Evolutionary conservation across 2,797 vertebrate species (phyloP).

Genomic region (Liasis olivaceus): DNA sequence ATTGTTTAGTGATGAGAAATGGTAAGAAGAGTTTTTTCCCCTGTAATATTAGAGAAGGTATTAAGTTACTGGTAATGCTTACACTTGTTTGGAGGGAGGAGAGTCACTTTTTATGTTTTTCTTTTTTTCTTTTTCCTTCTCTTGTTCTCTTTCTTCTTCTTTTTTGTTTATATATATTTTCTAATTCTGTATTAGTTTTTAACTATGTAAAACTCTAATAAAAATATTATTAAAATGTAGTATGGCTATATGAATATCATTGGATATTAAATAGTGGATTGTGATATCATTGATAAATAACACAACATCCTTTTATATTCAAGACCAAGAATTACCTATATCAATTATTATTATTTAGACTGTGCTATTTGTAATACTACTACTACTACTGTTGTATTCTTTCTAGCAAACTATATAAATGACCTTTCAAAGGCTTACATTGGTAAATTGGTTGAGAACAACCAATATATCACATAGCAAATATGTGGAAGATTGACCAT

Average conservation of each 20-base stretch:
- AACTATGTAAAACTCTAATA: too few relatives aligned
- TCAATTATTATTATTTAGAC: too few relatives aligned
- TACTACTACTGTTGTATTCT: neutral
- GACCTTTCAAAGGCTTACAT: neutral
- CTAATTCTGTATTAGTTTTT: neutral
- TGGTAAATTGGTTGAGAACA: neutral
- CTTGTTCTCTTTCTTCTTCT: too few relatives aligned
- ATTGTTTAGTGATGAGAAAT: too few relatives aligned
- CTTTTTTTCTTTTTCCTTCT: too few relatives aligned
- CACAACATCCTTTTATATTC: neutral
- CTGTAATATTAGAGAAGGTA: too few relatives aligned
- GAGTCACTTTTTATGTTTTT: too few relatives aligned
- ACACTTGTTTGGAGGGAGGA: too few relatives aligned
- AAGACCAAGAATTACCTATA: neutral
- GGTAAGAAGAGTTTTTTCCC: too few relatives aligned
- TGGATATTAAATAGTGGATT: neutral
- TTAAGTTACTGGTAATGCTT: too few relatives aligned
- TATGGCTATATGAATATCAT: neutral
- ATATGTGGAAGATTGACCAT: neutral
- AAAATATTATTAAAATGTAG: neutral
- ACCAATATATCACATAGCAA: neutral
- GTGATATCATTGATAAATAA: neutral
- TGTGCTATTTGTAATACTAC: too few relatives aligned
- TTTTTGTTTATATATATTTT: too few relatives aligned
- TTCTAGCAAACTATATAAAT: neutral